phyloP scores from a whole-genome alignment of 2,113 vertebrate species.

The Bambusicola thoracicus region DNA sequence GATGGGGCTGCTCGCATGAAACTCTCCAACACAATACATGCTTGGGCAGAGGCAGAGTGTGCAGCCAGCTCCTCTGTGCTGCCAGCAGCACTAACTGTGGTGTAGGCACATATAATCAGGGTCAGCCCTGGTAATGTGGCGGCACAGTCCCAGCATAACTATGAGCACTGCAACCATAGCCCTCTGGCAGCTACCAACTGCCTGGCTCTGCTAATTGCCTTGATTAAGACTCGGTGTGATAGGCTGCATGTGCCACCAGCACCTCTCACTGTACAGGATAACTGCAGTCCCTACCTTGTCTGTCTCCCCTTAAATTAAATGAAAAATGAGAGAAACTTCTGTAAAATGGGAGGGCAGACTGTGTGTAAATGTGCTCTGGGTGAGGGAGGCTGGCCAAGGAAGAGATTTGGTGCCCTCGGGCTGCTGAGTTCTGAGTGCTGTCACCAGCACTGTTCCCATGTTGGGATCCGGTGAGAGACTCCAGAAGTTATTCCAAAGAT shows the following conservation, averaged over 20 bases:
- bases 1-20: accelerated
- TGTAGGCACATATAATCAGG: accelerated
- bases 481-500: background rate
- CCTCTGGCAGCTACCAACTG: background rate
- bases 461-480: background rate
- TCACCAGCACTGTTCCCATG: background rate
- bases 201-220: background rate
- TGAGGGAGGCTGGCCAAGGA: accelerated
- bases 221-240: background rate
- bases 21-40: background rate
- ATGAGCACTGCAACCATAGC: accelerated
- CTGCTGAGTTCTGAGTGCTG: accelerated
- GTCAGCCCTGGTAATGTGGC: background rate
- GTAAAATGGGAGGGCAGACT: background rate
- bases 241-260: background rate
- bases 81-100: accelerated
- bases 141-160: background rate
- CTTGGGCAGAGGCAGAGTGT: background rate
- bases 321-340: background rate
- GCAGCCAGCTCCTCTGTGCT: background rate
- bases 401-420: accelerated
- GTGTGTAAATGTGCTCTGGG: background rate
- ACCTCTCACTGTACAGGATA: accelerated
- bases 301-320: background rate
- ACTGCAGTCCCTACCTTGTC: accelerated